Evolutionary conservation across 2,888 invertebrate genomes (phyloP), one percentile per base, ranked within the genome.

Genomic region (Phanerotoma sp.): DNA sequence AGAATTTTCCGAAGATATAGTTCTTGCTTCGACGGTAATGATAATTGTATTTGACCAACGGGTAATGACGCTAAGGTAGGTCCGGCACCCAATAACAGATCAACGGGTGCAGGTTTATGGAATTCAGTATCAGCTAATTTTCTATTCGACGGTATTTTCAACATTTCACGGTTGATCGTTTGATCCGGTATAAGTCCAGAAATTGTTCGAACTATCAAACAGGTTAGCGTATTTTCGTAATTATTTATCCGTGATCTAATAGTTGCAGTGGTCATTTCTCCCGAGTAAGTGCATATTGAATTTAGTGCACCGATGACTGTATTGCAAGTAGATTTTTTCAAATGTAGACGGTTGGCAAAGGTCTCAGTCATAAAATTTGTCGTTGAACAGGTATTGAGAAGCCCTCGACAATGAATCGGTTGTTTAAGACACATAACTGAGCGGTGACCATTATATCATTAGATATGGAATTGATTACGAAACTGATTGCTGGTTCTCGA

Each of bases 21-120:
- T 35, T 35, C 35, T 15, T 35, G 35, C 13, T 35, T 13, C 7
- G 4, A 3, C 7, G 35, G 35, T 35, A 35, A 4, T 11, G 35
- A 35, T 7, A 35, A 11, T 35, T 11, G 9, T 9, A 35, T 35
- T 15, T 35, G 35, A n/a, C 35, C 35, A 3, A 35, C 16, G 6
- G 11, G 16, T 35, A 35, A 5, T 9, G 16, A 7, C 16, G 35
- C 20, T 5, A 41, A 20, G 6, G 20, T 48, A 4, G 51, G 25
- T 3, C 57, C 60, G 3, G 57, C 35, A 3, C 49, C 52, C 1
- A 57, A 11, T 0, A 57, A 40, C 16, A 60, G 6, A 45, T 57
- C 57, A 7, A 58, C 47, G 32, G 56, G 42, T 13, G 22, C 37
- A 3, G 56, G 56, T 13, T 52, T 22, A 42, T 58, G 53, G 30